Evolutionary conservation across 2,797 vertebrate genomes (phyloP), one percentile per base, ranked within the genome.

Genomic region (Champsocephalus gunnari): DNA sequence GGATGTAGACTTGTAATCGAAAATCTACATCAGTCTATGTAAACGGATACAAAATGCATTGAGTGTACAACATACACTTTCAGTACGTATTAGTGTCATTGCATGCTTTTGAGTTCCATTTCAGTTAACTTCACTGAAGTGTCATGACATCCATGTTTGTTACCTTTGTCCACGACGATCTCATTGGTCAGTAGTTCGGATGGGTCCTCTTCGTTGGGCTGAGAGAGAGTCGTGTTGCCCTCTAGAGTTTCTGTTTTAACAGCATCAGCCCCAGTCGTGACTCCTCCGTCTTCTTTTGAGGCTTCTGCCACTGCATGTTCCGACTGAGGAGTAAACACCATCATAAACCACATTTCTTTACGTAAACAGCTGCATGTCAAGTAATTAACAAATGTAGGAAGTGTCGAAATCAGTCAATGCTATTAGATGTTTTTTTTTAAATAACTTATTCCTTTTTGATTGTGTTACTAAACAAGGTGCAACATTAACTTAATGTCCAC

Each of bases 101-200:
- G 8, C 41, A 66, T 50, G 44, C 5, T 45, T 58, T 69, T 12
- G 19, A 55, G 53, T 56, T 45, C 43, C 8, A 66, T 50, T 19
- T 66, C 38, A 69, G n/a, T 53, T 2, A 60, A 51, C 28, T 16
- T 32, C 19, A 51, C 24, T 16, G 3, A 60, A 21, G 11, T 9
- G 45, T 12, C 16, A 44, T 32, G 38, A 50, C 45, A 54, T 50
- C 12, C 0, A 44, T 10, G 17, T 55, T 12, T 24, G 49, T 84
- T 88, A 93, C 94, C 89, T 82, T 86, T 83, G 16, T 86, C 77
- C 17, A 70, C 50, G 0, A 73, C n/a, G n/a, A 93, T 86, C 14
- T 93, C 86, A 63, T 92, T 93, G 69, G 84, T 92, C 78, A 91
- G 78, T 2, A 88, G 65, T 41, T 90, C 82, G 0, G 4, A 2